Evolutionary conservation across 2,797 vertebrate genomes (phyloP).

Genomic region (Avahi laniger): DNA sequence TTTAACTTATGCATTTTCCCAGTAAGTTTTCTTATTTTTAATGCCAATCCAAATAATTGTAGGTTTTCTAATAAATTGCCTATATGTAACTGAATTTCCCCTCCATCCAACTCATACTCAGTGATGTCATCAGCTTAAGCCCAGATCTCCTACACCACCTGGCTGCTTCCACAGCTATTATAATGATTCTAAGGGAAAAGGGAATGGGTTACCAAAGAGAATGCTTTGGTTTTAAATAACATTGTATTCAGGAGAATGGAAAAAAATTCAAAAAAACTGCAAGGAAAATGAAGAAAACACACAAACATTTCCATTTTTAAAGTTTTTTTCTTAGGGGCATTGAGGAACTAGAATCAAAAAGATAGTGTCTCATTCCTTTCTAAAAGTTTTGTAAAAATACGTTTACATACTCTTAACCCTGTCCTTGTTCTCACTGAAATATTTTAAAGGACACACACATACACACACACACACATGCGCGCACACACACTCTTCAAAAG

Average conservation of each 20-base stretch:
- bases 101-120: not conserved
- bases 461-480: not conserved
- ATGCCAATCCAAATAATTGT: not conserved
- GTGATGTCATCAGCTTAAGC: slow-evolving; percentile 7
- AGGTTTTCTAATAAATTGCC: slow-evolving; percentile 48
- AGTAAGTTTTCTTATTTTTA: slow-evolving; percentile 44
- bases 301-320: slow-evolving; percentile 17
- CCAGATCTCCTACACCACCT: not conserved
- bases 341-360: slow-evolving; percentile 27
- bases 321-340: not conserved
- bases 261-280: not conserved
- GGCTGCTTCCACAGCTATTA: not conserved
- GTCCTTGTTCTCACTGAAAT: not conserved
- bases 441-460: slow-evolving; percentile 6
- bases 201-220: not conserved
- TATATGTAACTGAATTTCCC: not conserved
- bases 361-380: not conserved
- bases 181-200: not conserved
- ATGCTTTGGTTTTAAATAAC: slow-evolving; percentile 25
- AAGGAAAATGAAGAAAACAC: slow-evolving; percentile 45
- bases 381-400: not conserved
- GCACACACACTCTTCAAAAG: not conserved
- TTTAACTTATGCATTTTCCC: slow-evolving; percentile 29
- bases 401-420: not conserved
- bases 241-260: slow-evolving; percentile 34